Base-by-base conservation (phyloP, 2,113 vertebrate genomes). In the Pedionomus torquatus region DNA sequence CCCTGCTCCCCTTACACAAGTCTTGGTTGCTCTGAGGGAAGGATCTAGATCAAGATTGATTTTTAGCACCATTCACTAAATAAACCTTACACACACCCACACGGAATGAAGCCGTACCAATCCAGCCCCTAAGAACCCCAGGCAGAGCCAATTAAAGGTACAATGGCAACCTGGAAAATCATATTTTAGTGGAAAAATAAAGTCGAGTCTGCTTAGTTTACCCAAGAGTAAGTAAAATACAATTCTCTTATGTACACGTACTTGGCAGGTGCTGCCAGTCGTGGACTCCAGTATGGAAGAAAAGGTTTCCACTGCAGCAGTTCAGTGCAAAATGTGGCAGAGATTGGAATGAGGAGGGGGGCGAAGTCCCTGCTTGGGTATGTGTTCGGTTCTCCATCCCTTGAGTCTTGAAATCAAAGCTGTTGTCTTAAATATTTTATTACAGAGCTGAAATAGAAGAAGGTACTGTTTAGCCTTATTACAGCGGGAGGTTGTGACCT, bases 391-490 rank as follows among this genome's bases (percentile, higher is more conserved):
- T 79, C 88, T 80, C 52, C 11, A 20, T 54, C 31, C 58, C 54
- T 80, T 6, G 8, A 41, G 41, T 46, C 82, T 31, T 75, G 58
- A 80, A 90, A 83, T 88, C 68, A 83, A 76, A 93, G 70, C 44
- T 43, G 37, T 58, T 74, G 58, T 52, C 49, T 71, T 93, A 69
- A 93, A 86, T 92, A 49, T 90, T 93, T 77, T 71, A 85, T 91
- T 46, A 23, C n/a, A 49, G 49, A 86, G 85, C 87, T 88, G 90
- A 83, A 77, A 88, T 2, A 88, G 66, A 74, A 92, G 84, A 33
- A 80, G 68, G 54, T 66, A 17, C 63, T 77, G 60, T 94, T 96
- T 74, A 90, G 63, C 71, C 79, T 87, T 74, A 94, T 93, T 74
- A 66, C 75, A 81, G 20, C 5, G 35, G 46, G 63, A 95, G 58